Conservation (phyloP, 2,113 vertebrate species). For the Thinocorus orbignyianus region DNA sequence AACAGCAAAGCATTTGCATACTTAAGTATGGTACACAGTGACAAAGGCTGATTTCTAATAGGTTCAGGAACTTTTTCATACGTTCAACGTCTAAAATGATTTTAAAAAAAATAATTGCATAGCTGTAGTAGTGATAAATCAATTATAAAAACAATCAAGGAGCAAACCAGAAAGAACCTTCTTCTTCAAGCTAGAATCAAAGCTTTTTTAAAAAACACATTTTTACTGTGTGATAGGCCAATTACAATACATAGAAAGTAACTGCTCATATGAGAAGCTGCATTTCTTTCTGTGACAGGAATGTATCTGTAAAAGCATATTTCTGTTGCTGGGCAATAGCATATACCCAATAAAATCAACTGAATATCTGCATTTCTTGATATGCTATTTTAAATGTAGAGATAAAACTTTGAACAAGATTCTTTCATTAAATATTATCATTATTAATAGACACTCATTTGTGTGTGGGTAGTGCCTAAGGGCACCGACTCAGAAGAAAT, state of each 20-base stretch:
- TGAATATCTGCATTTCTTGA: neutral
- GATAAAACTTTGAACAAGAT: neutral
- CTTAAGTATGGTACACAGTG: neutral
- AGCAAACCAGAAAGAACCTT: neutral
- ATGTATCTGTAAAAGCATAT: neutral
- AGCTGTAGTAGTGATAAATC: neutral
- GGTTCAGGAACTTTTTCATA: neutral
- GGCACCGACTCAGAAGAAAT: neutral
- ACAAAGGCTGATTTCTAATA: neutral
- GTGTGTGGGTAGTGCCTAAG: slow-evolving; percentile 21
- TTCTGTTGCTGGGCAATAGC: neutral
- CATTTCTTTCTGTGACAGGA: neutral
- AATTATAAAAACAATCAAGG: neutral
- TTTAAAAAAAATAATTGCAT: neutral
- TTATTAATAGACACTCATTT: slow-evolving; percentile 44
- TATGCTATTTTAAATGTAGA: neutral
- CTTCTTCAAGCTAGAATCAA: neutral
- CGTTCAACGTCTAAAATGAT: neutral
- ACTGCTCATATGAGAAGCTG: neutral
- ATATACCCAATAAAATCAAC: neutral
- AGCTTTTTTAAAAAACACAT: neutral
- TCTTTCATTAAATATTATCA: slow-evolving; percentile 34
- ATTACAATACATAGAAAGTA: neutral
- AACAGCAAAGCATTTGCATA: neutral
- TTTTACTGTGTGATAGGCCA: neutral